Evolutionary conservation across 2,797 vertebrate genomes (phyloP), one percentile per base, ranked within the genome.

Genomic region (Characodon lateralis): DNA sequence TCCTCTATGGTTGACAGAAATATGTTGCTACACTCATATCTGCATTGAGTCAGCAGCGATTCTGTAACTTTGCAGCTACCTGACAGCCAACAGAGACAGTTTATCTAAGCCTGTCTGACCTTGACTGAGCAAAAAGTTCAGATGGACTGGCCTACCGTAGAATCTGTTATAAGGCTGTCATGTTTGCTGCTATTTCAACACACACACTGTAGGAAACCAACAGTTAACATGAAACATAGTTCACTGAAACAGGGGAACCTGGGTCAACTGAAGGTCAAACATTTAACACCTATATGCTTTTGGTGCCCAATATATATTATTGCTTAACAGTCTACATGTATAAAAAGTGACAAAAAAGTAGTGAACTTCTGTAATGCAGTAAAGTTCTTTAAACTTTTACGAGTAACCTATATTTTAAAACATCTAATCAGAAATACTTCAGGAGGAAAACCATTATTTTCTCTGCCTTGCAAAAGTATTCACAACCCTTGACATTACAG

Each of bases 131-230:
- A 28, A 76, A 83, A n/a, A 61, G 77, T 78, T 83, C 76, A 78
- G 39, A 76, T 26, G 0, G 76, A 24, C 51, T 58, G 63, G 20
- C 35, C 83, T 73, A 71, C 43, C 43, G 65, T 10, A 69, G 79
- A 63, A 72, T 22, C 26, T 72, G 48, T 80, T 58, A 53, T 24
- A 56, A 31, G 72, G 56, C 48, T 31, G 6, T 0, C 50, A 58
- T 89, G 82, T 85, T 88, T 87, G 74, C 50, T 22, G 46, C 46
- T 63, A 31, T 88, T 86, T 81, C 87, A 86, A 66, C 77, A 87
- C 50, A 72, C 6, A 43, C n/a, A 26, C 22, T 28, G 46, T 7
- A 39, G 6, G 16, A 39, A 51, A 28, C 14, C 43, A 35, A 61
- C 56, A 39, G 43, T 22, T 28, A 43, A 50, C 20, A 24, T 71